Evolutionary conservation across 2,113 vertebrate genomes (phyloP).

Genomic region (Dicaeum eximium): DNA sequence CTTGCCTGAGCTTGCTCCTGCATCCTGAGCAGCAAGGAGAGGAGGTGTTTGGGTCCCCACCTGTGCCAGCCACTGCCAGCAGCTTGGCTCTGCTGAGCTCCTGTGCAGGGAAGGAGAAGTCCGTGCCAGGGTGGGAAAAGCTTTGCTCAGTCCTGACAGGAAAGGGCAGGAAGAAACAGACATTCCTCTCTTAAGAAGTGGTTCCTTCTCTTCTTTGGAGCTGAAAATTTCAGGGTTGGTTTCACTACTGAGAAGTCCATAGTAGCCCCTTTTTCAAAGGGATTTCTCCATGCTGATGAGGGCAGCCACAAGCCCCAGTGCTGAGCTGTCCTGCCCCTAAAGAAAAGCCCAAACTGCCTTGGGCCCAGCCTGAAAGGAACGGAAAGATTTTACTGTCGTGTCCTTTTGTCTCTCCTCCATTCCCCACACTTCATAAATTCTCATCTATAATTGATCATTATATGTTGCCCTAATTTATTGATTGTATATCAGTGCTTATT

Average conservation of each 20-base stretch:
- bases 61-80: not conserved
- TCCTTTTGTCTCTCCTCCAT: not conserved
- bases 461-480: not conserved
- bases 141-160: not conserved
- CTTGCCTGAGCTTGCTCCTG: not conserved
- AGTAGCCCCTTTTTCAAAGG: not conserved
- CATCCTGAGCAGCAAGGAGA: rapidly evolving
- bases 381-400: not conserved
- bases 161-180: not conserved
- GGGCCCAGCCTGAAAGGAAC: not conserved
- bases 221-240: not conserved
- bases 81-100: not conserved
- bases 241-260: not conserved
- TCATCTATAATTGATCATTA: not conserved
- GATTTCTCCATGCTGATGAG: not conserved
- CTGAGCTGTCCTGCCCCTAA: not conserved
- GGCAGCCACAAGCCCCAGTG: not conserved
- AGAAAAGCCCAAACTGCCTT: not conserved
- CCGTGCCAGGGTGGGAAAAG: not conserved
- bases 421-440: not conserved
- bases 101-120: not conserved
- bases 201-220: not conserved
- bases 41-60: not conserved
- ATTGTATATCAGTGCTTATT: not conserved
- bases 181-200: not conserved